phyloP scores from a whole-genome alignment of 2,113 vertebrate genomes.

The Sitta europaea region DNA sequence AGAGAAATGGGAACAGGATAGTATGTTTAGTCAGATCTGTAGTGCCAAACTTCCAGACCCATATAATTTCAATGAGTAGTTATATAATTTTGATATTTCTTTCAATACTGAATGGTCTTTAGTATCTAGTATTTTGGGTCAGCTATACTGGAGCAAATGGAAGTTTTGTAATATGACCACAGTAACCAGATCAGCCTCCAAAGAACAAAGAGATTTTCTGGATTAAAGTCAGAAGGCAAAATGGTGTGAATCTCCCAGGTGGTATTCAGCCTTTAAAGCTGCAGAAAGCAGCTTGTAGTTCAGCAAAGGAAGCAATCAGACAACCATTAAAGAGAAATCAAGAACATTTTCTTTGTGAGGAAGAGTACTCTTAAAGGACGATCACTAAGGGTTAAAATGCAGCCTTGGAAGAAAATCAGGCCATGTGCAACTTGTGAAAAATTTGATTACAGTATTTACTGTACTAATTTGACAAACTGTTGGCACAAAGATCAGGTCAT shows the following conservation, averaged over 20 bases:
- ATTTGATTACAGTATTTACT: constrained; percentile 45
- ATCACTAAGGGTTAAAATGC: constrained; percentile 11
- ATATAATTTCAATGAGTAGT: not conserved
- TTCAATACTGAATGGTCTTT: not conserved
- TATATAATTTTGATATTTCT: not conserved
- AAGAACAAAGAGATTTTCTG: not conserved
- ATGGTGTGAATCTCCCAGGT: not conserved
- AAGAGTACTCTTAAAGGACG: not conserved
- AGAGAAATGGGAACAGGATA: not conserved
- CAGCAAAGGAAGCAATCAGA: not conserved
- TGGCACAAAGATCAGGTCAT: constrained; percentile 2
- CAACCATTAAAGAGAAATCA: not conserved
- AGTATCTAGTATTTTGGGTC: not conserved
- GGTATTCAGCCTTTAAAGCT: not conserved
- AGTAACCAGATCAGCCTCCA: not conserved
- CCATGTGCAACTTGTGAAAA: constrained; percentile 22
- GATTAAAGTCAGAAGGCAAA: not conserved
- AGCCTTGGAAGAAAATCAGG: constrained; percentile 25
- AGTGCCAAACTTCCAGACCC: not conserved
- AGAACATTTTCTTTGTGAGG: not conserved
- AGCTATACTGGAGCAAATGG: not conserved
- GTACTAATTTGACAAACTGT: constrained; percentile 16
- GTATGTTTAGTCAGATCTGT: not conserved
- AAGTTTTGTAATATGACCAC: not conserved
- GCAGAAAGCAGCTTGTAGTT: not conserved